phyloP scores from a whole-genome alignment of 2,888 invertebrate genomes.

The Plagodis pulveraria region DNA sequence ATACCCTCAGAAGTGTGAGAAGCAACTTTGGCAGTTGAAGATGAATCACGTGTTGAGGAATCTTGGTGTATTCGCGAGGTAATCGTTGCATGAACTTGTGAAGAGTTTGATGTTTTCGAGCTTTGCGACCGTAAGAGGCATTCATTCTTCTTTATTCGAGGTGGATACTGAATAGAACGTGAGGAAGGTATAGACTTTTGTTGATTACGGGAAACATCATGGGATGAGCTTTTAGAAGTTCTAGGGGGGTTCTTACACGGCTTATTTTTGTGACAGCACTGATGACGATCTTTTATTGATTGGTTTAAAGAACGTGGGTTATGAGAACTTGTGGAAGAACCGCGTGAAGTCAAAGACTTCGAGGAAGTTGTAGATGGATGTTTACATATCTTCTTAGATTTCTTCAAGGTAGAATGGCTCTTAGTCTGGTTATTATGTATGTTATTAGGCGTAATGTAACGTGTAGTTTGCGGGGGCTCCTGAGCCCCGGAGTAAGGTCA shows the following conservation, averaged over 20 bases:
- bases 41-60: neutral
- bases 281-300: neutral
- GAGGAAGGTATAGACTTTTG: neutral
- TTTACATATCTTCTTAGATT: too few relatives aligned
- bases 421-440: too few relatives aligned
- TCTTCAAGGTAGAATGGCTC: too few relatives aligned
- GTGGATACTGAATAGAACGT: neutral
- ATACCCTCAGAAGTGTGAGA: neutral
- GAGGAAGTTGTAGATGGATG: too few relatives aligned
- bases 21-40: neutral
- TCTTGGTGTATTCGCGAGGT: neutral
- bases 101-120: neutral
- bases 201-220: neutral
- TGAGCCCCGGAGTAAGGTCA: slow-evolving; percentile 26
- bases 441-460: neutral
- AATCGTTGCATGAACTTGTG: neutral
- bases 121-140: neutral
- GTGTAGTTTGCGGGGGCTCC: neutral
- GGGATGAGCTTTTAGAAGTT: neutral
- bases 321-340: too few relatives aligned
- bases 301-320: neutral
- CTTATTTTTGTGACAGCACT: neutral
- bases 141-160: neutral
- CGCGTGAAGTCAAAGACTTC: neutral
- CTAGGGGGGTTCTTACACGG: neutral